Percentiles rank a stretch among this genome's conserved stretches.
Conservation (phyloP, 2,888 invertebrate species). For the Agonopterix alstromeriana region DNA sequence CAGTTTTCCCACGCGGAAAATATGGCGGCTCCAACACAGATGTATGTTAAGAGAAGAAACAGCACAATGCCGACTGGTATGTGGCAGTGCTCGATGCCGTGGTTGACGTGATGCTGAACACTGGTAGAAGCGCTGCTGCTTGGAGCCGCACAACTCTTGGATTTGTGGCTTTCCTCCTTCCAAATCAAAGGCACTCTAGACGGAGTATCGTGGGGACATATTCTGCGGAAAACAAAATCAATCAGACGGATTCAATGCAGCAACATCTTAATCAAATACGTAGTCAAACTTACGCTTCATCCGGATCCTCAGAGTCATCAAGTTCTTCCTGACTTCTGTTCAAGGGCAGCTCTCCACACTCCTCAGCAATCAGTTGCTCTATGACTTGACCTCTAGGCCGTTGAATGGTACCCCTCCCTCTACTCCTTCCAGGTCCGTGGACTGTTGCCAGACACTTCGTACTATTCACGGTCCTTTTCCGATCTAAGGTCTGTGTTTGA, state of each 20-base stretch:
- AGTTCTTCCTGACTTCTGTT: conserved; percentile 72
- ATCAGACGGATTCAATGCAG: neutral
- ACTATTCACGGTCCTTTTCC: conserved; percentile 42
- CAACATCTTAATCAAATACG: neutral
- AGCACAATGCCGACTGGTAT: conserved; percentile 76
- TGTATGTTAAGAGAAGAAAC: conserved; percentile 82
- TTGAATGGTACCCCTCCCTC: conserved; percentile 46
- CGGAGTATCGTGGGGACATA: conserved; percentile 83
- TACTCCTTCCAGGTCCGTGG: conserved; percentile 47
- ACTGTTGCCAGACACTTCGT: conserved; percentile 64
- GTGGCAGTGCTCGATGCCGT: conserved; percentile 57
- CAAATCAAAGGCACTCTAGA: conserved; percentile 86
- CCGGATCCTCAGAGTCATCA: conserved; percentile 79
- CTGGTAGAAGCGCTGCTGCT: conserved; percentile 54
- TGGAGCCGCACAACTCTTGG: conserved; percentile 51
- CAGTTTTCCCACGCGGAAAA: conserved; percentile 89
- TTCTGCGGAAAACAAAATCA: conserved; percentile 32
- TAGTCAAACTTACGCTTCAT: conserved; percentile 54
- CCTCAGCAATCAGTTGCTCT: conserved; percentile 65
- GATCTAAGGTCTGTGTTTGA: conserved; percentile 63
- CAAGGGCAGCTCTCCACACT: conserved; percentile 59
- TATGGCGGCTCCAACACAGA: conserved; percentile 85
- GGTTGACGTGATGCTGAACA: conserved; percentile 45
- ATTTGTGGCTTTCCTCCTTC: conserved; percentile 65
- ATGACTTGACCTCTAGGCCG: conserved; percentile 58